phyloP scores from a whole-genome alignment of 1,140 invertebrate species.

The Meloidogyne exigua region DNA sequence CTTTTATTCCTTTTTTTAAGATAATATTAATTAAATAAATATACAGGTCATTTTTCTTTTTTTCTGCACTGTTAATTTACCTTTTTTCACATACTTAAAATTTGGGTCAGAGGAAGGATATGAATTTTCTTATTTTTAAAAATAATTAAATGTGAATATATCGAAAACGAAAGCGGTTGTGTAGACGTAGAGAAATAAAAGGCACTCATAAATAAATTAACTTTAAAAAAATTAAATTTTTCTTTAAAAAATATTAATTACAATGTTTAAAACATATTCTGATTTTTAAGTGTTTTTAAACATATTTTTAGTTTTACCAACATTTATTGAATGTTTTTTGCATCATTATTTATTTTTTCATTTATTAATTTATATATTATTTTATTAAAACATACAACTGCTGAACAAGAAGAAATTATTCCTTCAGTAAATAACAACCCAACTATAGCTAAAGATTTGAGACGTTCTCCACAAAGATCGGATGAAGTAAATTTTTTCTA shows the following conservation, averaged over 20 bases:
- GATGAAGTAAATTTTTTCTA: neutral
- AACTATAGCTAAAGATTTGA: neutral
- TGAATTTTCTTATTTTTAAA: neutral
- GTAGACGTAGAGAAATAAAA: too few species aligned
- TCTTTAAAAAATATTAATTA: too few species aligned
- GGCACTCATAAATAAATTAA: too few species aligned
- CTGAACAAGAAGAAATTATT: neutral
- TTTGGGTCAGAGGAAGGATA: neutral
- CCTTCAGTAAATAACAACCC: neutral
- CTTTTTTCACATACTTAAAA: neutral
- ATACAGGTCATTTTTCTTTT: neutral
- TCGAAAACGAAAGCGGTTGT: too few species aligned
- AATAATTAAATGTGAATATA: too few species aligned
- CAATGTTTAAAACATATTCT: too few species aligned
- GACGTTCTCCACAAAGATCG: neutral
- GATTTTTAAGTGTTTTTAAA: too few species aligned
- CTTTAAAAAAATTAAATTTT: too few species aligned
- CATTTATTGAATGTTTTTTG: neutral
- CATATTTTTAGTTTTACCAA: neutral
- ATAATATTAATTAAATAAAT: neutral
- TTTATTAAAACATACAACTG: neutral
- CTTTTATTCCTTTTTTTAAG: too few species aligned
- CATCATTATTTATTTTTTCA: neutral
- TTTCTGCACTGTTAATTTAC: neutral
- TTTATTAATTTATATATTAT: neutral